Conservation (phyloP, 2,113 vertebrate species). For the Pangasianodon hypophthalmus region DNA sequence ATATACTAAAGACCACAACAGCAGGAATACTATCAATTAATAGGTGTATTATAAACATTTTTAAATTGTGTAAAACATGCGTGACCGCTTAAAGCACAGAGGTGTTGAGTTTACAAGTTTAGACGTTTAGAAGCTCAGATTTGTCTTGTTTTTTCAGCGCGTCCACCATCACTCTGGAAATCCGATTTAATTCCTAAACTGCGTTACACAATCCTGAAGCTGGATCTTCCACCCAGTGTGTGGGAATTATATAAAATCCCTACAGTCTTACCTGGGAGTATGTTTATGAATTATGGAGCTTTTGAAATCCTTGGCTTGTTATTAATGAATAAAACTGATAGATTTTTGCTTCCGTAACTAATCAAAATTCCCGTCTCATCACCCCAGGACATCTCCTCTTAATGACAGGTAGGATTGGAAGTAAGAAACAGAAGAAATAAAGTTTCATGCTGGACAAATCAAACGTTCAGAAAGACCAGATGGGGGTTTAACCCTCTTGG, state of each 20-base stretch:
- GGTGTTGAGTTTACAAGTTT: too few relatives aligned
- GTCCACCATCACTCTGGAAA: too few relatives aligned
- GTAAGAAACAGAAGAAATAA: too few relatives aligned
- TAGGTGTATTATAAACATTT: too few relatives aligned
- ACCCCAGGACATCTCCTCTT: neutral
- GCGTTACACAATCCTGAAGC: neutral
- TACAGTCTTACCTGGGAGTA: neutral
- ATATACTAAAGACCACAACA: too few relatives aligned
- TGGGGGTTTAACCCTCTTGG: neutral
- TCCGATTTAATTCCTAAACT: neutral
- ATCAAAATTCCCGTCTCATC: neutral
- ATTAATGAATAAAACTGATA: neutral
- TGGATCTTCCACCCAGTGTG: neutral
- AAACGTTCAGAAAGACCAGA: neutral
- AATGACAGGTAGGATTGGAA: neutral
- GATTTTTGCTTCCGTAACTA: neutral
- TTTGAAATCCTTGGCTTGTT: too few relatives aligned
- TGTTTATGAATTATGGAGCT: too few relatives aligned
- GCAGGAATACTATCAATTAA: too few relatives aligned
- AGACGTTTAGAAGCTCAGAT: too few relatives aligned
- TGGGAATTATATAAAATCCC: neutral
- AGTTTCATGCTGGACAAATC: neutral
- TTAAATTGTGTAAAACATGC: too few relatives aligned
- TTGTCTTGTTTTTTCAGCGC: too few relatives aligned
- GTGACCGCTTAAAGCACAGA: too few relatives aligned